phyloP scores from a whole-genome alignment of 53 echinoderm and acorn worm genomes.

The Echinarachnius parma region DNA sequence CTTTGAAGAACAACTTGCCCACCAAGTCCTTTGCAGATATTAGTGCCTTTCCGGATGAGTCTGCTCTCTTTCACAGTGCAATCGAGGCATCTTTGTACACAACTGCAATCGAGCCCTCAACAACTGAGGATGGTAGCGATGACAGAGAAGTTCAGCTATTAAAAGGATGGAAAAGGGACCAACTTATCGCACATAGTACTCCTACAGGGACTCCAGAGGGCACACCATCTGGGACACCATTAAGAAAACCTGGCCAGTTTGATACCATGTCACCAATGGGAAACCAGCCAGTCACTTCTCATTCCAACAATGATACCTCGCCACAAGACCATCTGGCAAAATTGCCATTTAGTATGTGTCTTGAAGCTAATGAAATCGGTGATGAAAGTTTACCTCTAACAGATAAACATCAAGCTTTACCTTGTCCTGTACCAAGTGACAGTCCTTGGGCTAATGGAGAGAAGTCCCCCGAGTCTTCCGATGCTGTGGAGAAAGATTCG shows the following conservation, averaged over 20 bases:
- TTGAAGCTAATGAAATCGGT: no score
- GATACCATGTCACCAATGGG: not conserved
- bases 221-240: constrained; percentile 20
- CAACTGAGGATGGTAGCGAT: no score
- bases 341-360: no score
- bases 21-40: not conserved
- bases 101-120: constrained; percentile 48
- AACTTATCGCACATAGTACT: constrained; percentile 13
- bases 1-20: constrained; percentile 5
- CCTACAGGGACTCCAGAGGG: constrained; percentile 11
- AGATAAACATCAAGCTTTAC: no score
- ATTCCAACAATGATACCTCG: no score
- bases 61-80: constrained; percentile 53
- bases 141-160: no score
- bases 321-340: no score
- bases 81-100: constrained; percentile 58
- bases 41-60: constrained; percentile 33
- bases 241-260: not conserved
- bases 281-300: not conserved
- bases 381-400: no score
- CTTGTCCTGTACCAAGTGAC: no score
- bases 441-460: no score
- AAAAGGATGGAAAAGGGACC: constrained; percentile 26
- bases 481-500: no score
- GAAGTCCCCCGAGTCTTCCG: no score